phyloP scores from a whole-genome alignment of 2,113 vertebrate species.

The Ochotona princeps region DNA sequence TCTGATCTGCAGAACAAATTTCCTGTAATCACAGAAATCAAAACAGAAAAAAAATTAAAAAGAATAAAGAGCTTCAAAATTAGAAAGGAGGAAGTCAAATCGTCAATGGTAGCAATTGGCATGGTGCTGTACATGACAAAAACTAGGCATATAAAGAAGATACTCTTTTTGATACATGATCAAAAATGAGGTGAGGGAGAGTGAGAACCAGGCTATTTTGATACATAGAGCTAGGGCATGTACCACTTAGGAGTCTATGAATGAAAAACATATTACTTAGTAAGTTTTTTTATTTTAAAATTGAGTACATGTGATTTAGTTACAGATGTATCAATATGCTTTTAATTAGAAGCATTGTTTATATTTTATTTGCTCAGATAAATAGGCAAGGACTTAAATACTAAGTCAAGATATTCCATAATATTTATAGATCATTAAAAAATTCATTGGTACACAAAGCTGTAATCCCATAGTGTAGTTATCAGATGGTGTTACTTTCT shows the following conservation, averaged over 20 bases:
- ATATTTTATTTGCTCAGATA: background rate
- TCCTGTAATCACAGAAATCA: too few relatives aligned
- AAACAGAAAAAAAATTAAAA: too few relatives aligned
- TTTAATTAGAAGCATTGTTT: background rate
- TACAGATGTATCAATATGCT: background rate
- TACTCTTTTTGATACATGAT: background rate
- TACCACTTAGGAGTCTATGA: background rate
- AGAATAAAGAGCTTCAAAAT: too few relatives aligned
- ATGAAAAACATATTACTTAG: background rate
- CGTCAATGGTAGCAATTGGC: too few relatives aligned
- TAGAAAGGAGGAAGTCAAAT: too few relatives aligned
- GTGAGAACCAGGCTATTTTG: background rate
- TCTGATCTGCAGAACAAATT: too few relatives aligned
- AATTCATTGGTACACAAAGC: background rate
- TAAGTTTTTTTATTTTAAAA: background rate
- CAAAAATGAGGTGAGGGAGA: background rate
- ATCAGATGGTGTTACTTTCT: conserved; percentile 20
- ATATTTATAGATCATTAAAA: background rate
- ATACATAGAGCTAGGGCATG: background rate
- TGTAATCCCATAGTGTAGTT: background rate
- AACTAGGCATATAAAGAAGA: background rate
- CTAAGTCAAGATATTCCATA: background rate
- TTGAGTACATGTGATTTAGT: background rate
- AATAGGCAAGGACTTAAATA: conserved; percentile 14
- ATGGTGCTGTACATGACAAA: too few relatives aligned